phyloP scores from a whole-genome alignment of 1,140 invertebrate species.

The Aphis craccivora region DNA sequence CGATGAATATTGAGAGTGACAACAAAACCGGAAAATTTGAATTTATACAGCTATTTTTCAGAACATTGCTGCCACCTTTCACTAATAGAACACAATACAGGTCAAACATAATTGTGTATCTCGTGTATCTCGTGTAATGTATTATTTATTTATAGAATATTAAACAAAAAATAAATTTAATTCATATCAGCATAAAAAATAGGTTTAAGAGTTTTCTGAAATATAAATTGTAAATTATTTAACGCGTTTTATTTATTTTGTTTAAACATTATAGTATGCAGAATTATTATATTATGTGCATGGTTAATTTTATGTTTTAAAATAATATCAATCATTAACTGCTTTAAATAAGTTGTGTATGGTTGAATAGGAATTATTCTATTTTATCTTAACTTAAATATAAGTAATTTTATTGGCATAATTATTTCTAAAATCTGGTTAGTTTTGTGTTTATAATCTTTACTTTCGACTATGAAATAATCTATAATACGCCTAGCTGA shows the following conservation, averaged over 20 bases:
- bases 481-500: background rate
- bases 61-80: background rate
- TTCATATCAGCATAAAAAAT: background rate
- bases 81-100: slow-evolving; percentile 2
- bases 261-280: background rate
- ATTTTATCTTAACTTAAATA: no score
- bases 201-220: background rate
- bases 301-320: no score
- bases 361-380: no score
- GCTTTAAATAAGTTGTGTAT: no score
- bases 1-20: slow-evolving; percentile 50
- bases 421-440: no score
- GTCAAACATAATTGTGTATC: background rate
- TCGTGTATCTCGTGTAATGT: background rate
- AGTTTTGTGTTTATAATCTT: no score
- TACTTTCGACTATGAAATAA: no score
- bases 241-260: background rate
- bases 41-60: slow-evolving; percentile 42
- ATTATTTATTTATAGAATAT: background rate
- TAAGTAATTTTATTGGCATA: no score
- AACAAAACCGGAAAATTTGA: slow-evolving; percentile 44
- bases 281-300: no score
- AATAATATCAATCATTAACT: no score
- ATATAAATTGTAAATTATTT: background rate
- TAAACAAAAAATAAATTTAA: background rate